Percentiles rank a stretch among this genome's conserved stretches.
phyloP scores from a whole-genome alignment of 2,888 invertebrate genomes.

The Beris morrisii region DNA sequence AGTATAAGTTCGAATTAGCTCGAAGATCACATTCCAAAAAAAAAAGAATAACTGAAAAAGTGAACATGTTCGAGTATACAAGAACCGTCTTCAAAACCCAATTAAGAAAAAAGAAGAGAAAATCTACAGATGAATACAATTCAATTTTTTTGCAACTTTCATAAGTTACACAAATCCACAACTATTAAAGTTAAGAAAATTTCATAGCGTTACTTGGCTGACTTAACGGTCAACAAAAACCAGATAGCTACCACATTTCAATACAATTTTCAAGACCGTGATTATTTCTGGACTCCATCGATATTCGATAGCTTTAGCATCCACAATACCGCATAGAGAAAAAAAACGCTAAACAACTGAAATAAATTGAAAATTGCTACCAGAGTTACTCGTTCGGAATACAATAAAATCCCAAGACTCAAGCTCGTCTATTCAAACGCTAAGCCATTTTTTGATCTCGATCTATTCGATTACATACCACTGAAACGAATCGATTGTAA shows the following conservation, averaged over 20 bases:
- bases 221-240: constrained; percentile 21
- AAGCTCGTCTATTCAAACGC: constrained; percentile 10
- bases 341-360: constrained; percentile 11
- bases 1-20: no score
- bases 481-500: constrained; percentile 22
- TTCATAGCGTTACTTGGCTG: constrained; percentile 18
- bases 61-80: no score
- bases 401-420: constrained; percentile 7
- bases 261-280: no score
- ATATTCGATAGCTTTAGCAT: no score
- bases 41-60: no score
- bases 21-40: no score
- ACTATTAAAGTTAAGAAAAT: not conserved
- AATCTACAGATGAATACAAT: no score
- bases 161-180: no score
- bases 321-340: not conserved
- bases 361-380: constrained; percentile 29
- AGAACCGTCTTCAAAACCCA: no score
- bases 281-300: no score
- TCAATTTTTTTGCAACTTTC: no score
- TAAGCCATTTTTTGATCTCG: constrained; percentile 28
- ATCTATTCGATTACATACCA: constrained; percentile 8
- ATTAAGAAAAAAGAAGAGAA: no score
- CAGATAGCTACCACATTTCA: constrained; percentile 1
- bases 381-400: constrained; percentile 22